These are phyloP conservation scores for Aphis gossypii DNA, from an alignment of 1,140 invertebrate species.

Conservation along the genomic window DNA sequence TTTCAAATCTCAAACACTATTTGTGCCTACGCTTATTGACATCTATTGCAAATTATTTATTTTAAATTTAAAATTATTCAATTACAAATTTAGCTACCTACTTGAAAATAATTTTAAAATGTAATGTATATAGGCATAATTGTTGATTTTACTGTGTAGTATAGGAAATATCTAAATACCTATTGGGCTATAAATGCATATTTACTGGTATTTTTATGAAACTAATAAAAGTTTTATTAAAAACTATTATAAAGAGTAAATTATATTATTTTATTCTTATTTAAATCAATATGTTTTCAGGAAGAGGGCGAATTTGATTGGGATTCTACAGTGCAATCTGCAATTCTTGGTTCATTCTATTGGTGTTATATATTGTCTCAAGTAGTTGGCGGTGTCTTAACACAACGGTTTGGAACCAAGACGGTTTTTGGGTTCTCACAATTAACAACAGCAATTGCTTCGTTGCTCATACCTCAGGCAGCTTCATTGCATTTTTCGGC, in stretches of 20 bases:
- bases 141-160: background rate
- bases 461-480: constrained; percentile 72
- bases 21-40: too few relatives aligned
- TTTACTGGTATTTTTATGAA: background rate
- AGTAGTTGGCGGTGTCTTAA: constrained; percentile 76
- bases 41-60: background rate
- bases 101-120: background rate
- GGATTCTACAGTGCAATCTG: constrained; percentile 70
- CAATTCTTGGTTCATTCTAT: constrained; percentile 75
- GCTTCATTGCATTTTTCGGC: constrained; percentile 70
- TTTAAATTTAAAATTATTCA: background rate
- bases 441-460: constrained; percentile 73
- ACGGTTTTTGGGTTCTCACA: constrained; percentile 78
- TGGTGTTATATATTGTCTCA: constrained; percentile 78
- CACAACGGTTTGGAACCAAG: constrained; percentile 81
- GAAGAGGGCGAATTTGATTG: constrained; percentile 70
- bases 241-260: background rate
- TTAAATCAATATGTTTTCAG: constrained; percentile 59
- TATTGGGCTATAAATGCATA: background rate
- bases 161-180: background rate
- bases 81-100: background rate
- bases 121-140: background rate
- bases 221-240: background rate
- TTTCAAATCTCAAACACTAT: too few relatives aligned
- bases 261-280: background rate